phyloP scores from a whole-genome alignment of 2,113 vertebrate genomes.

The Solea senegalensis region DNA sequence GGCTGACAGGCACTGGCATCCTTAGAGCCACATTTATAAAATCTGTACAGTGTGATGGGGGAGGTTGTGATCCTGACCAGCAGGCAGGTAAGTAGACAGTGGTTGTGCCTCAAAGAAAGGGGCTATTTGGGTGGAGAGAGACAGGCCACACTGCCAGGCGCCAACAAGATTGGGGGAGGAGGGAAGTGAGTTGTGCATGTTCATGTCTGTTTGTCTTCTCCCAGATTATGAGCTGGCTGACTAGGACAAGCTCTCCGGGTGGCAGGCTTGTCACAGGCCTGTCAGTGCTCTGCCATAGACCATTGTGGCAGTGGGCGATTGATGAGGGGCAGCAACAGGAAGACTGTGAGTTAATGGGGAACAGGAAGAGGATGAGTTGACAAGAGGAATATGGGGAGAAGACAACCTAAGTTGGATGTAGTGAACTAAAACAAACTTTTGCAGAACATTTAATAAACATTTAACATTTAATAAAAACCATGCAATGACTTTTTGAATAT shows the following conservation, averaged over 20 bases:
- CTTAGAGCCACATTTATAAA: background rate
- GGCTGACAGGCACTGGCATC: background rate
- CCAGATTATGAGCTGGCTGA: constrained; percentile 27
- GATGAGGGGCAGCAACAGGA: constrained; percentile 79
- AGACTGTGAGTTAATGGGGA: constrained; percentile 48
- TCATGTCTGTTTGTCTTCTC: constrained; percentile 76
- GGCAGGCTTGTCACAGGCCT: constrained; percentile 60
- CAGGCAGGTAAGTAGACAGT: constrained; percentile 4
- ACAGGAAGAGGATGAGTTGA: constrained; percentile 48
- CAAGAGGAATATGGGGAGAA: constrained; percentile 33
- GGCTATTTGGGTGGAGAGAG: background rate
- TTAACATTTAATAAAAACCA: background rate
- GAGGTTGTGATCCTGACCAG: constrained; percentile 39
- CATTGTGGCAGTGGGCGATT: constrained; percentile 79
- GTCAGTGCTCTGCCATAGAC: constrained; percentile 69
- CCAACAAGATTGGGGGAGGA: constrained; percentile 35
- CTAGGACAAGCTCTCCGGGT: constrained; percentile 52
- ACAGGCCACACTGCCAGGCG: constrained; percentile 33
- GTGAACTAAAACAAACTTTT: background rate
- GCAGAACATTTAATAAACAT: background rate
- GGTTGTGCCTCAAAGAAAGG: constrained; percentile 10
- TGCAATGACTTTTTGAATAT: background rate
- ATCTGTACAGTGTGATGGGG: background rate
- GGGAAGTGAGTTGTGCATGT: constrained; percentile 58
- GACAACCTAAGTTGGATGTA: constrained; percentile 19